A percentile compares a stretch with the other conserved stretches of the same genome.
These are phyloP conservation scores for Mycteria americana DNA, from an alignment of 2,797 vertebrate genomes.

Conservation along the genomic window DNA sequence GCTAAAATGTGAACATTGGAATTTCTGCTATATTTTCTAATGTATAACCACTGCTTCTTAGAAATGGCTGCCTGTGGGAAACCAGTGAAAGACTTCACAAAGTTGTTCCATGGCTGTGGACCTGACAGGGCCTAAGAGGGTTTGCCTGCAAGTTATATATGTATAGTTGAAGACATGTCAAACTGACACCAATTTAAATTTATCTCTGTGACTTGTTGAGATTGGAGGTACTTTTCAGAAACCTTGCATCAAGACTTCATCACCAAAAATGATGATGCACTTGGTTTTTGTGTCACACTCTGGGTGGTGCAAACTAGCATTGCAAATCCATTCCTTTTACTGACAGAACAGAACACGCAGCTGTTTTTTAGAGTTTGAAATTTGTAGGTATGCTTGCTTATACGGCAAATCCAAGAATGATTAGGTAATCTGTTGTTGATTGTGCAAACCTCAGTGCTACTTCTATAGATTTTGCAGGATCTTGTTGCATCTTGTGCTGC, in stretches of 20 bases:
- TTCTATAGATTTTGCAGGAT: not conserved
- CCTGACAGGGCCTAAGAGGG: not conserved
- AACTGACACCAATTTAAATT: not conserved
- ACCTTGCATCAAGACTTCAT: not conserved
- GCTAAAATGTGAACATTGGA: not conserved
- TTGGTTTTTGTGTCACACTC: not conserved
- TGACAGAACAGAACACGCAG: not conserved
- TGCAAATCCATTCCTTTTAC: not conserved
- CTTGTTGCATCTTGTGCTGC: not conserved
- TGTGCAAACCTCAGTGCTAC: not conserved
- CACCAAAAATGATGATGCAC: not conserved
- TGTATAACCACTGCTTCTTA: not conserved
- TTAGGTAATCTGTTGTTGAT: not conserved
- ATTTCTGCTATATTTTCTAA: not conserved
- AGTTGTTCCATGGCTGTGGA: not conserved
- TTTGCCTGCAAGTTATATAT: not conserved
- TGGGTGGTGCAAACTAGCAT: not conserved
- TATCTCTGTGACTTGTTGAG: not conserved
- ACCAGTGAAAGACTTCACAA: not conserved
- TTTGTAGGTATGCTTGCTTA: not conserved
- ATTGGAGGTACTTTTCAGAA: not conserved
- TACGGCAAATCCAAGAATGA: not conserved
- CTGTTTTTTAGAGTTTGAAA: not conserved
- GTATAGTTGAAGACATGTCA: not conserved
- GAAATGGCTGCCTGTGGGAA: not conserved